Conservation (phyloP, 2,888 invertebrate species). For the Athalia rosae region DNA sequence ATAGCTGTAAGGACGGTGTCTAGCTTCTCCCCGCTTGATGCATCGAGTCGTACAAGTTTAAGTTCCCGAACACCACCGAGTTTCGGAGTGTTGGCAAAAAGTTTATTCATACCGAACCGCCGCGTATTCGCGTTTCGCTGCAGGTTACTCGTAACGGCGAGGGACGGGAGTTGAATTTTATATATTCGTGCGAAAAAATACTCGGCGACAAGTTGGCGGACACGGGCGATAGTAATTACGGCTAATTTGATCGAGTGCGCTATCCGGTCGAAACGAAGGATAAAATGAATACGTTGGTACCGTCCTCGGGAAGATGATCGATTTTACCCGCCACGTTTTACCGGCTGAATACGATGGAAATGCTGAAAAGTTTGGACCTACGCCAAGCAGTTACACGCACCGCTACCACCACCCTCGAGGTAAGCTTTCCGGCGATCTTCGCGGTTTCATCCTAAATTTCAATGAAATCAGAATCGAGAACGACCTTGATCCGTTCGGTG, state of each 20-base stretch:
- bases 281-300: too few species aligned
- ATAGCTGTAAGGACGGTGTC: neutral
- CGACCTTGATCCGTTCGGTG: neutral
- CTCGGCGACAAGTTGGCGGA: too few species aligned
- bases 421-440: neutral
- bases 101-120: neutral
- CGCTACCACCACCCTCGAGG: too few species aligned
- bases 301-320: neutral
- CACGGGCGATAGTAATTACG: too few species aligned
- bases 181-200: too few species aligned
- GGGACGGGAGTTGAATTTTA: too few species aligned
- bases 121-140: neutral
- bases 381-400: neutral
- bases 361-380: neutral
- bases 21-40: conserved; percentile 1
- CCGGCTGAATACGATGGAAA: neutral
- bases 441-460: neutral
- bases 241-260: too few species aligned
- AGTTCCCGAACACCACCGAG: neutral
- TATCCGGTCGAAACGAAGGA: too few species aligned
- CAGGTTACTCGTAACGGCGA: too few species aligned
- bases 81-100: neutral
- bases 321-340: neutral
- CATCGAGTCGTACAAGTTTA: neutral
- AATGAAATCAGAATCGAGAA: neutral